Conservation (phyloP, 2,888 invertebrate species). For the Ophion costatus region DNA sequence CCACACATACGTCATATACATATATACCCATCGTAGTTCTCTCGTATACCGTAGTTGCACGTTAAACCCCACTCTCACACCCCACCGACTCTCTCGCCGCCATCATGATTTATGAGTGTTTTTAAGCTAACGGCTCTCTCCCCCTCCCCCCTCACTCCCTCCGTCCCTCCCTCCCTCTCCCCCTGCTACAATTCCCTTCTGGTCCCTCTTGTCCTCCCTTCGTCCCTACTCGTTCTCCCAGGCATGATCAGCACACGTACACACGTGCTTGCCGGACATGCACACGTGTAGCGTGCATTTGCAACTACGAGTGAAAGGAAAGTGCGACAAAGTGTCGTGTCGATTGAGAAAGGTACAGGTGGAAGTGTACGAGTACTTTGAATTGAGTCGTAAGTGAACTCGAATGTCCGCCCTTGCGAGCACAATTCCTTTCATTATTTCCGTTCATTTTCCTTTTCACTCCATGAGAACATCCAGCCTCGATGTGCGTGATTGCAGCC, state of each 20-base stretch:
- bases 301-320: slow-evolving; percentile 15
- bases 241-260: slow-evolving; percentile 7
- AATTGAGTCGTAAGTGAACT: slow-evolving; percentile 56
- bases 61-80: slow-evolving; percentile 68
- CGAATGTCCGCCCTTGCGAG: slow-evolving; percentile 31
- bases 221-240: slow-evolving; percentile 27
- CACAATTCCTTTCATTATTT: slow-evolving; percentile 19
- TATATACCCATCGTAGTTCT: slow-evolving; percentile 38
- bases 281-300: background rate
- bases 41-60: slow-evolving; percentile 57
- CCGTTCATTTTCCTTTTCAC: slow-evolving; percentile 20
- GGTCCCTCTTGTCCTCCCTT: slow-evolving; percentile 35
- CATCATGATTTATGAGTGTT: slow-evolving; percentile 77
- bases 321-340: slow-evolving; percentile 20
- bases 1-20: slow-evolving; percentile 67
- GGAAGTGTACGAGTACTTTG: slow-evolving; percentile 8
- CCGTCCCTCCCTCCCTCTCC: slow-evolving; percentile 29
- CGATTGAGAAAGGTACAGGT: no score
- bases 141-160: slow-evolving; percentile 3
- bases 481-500: background rate
- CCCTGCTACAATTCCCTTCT: slow-evolving; percentile 25
- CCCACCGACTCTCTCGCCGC: slow-evolving; percentile 73
- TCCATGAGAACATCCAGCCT: background rate
- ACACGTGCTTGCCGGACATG: background rate
- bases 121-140: slow-evolving; percentile 63